phyloP scores from a whole-genome alignment of 2,113 vertebrate genomes.

The Gavialis gangeticus region DNA sequence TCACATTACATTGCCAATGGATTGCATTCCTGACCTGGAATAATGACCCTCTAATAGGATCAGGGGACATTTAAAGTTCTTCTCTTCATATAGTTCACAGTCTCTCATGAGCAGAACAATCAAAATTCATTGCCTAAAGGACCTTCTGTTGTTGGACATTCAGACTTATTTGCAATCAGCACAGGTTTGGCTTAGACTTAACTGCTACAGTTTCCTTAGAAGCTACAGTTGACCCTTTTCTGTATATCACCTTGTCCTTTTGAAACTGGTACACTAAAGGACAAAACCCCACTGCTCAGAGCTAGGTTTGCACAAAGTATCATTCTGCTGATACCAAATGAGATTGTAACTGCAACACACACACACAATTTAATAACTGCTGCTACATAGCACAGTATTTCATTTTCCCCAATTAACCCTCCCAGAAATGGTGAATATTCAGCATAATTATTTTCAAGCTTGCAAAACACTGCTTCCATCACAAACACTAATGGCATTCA shows the following conservation, averaged over 20 bases:
- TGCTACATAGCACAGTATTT: slow-evolving; percentile 41
- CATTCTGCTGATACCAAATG: slow-evolving; percentile 52
- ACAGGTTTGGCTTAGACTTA: slow-evolving; percentile 41
- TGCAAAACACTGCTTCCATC: slow-evolving; percentile 26
- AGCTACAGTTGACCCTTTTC: slow-evolving; percentile 65
- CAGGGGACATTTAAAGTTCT: slow-evolving; percentile 71
- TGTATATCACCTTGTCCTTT: slow-evolving; percentile 58
- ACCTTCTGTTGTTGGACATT: slow-evolving; percentile 55
- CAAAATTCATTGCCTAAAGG: slow-evolving; percentile 75
- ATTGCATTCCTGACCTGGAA: slow-evolving; percentile 56
- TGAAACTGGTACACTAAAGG: slow-evolving; percentile 61
- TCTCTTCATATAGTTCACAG: slow-evolving; percentile 74
- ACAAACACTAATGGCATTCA: slow-evolving; percentile 29
- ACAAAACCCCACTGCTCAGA: slow-evolving; percentile 56
- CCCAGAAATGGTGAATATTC: slow-evolving; percentile 58
- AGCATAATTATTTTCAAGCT: slow-evolving; percentile 59
- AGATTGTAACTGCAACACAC: slow-evolving; percentile 42
- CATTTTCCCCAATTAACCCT: slow-evolving; percentile 59
- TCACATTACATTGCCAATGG: slow-evolving; percentile 45
- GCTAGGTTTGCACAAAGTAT: slow-evolving; percentile 38
- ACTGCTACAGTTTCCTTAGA: slow-evolving; percentile 37
- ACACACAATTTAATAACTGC: slow-evolving; percentile 69
- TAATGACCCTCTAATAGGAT: slow-evolving; percentile 70
- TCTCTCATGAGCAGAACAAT: slow-evolving; percentile 77
- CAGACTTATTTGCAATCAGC: slow-evolving; percentile 54